phyloP scores from a whole-genome alignment of 2,113 vertebrate genomes.

The Bufo bufo region DNA sequence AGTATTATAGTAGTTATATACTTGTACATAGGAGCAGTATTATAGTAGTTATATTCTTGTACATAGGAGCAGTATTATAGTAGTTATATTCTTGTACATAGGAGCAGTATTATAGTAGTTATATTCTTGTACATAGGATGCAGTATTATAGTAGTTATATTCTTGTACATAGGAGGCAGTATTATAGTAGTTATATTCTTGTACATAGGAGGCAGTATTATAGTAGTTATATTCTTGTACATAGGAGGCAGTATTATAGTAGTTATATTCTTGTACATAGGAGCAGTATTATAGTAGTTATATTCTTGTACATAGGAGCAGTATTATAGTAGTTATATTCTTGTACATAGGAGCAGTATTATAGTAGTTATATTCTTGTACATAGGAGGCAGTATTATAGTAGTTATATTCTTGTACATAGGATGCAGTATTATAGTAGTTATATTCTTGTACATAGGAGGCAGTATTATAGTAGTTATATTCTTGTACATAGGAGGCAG shows the following conservation, averaged over 20 bases:
- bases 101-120: background rate
- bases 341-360: background rate
- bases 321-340: background rate
- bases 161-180: too few species aligned
- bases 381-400: background rate
- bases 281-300: too few species aligned
- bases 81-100: background rate
- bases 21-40: background rate
- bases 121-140: too few species aligned
- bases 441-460: too few species aligned
- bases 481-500: background rate
- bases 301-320: too few species aligned
- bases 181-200: too few species aligned
- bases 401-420: too few species aligned
- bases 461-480: too few species aligned
- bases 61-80: background rate
- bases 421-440: too few species aligned
- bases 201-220: background rate
- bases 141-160: too few species aligned
- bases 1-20: too few species aligned
- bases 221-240: constrained; percentile 1
- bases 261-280: background rate
- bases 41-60: background rate
- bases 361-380: constrained; percentile 3
- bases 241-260: background rate